These are phyloP conservation scores for Centropus bengalensis DNA, from an alignment of 2,113 vertebrate species.

Conservation along the genomic window DNA sequence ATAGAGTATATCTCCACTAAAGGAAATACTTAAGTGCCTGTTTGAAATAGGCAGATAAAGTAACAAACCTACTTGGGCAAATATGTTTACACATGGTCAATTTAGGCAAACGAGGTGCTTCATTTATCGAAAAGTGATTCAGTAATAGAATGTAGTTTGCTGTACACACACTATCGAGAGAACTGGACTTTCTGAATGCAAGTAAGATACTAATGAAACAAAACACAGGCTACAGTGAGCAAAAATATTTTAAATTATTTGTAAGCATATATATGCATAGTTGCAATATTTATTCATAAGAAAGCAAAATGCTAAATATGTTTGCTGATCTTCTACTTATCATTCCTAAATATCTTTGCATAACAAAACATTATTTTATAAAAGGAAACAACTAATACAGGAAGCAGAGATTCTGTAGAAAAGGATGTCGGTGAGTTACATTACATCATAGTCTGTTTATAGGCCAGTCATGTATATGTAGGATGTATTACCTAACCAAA, in stretches of 20 bases:
- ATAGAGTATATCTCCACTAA: neutral
- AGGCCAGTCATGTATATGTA: neutral
- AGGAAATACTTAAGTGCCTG: neutral
- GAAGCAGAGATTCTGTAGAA: neutral
- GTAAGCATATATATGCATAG: neutral
- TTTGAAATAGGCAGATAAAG: neutral
- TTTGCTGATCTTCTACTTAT: neutral
- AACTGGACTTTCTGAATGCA: neutral
- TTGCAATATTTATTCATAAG: neutral
- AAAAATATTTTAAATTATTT: neutral
- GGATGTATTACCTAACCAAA: accelerated
- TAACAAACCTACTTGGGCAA: neutral
- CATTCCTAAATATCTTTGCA: neutral
- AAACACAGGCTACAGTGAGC: neutral
- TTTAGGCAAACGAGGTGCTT: neutral
- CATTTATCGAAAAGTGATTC: neutral
- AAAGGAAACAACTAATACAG: neutral
- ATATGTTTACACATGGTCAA: neutral
- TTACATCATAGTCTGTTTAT: neutral
- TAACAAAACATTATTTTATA: neutral
- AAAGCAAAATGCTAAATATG: neutral
- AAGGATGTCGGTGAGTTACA: neutral
- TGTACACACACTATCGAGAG: neutral
- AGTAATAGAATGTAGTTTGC: neutral
- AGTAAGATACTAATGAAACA: neutral